phyloP scores from a whole-genome alignment of 2,113 vertebrate species.

The Ceratotherium simum region DNA sequence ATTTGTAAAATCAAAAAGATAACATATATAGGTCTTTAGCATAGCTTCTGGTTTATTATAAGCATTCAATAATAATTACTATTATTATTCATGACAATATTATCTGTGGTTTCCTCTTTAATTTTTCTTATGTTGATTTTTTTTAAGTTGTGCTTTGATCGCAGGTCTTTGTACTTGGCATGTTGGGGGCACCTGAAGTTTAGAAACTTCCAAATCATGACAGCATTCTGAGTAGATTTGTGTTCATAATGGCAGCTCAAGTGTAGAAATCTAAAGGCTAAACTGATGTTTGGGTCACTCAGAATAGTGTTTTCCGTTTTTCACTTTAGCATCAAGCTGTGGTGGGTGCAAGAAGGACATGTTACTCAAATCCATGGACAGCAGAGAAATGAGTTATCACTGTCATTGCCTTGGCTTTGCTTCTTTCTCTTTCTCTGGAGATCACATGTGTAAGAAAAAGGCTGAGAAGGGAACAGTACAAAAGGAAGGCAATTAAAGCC shows the following conservation, averaged over 20 bases:
- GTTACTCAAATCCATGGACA: not conserved
- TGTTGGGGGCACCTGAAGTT: not conserved
- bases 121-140: not conserved
- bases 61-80: not conserved
- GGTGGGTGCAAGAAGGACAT: not conserved
- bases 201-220: conserved; percentile 6
- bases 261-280: not conserved
- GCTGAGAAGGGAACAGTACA: not conserved
- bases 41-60: not conserved
- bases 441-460: not conserved
- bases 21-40: not conserved
- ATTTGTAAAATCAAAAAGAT: conserved; percentile 27
- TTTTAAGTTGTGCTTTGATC: not conserved
- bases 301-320: not conserved
- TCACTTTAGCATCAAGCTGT: not conserved
- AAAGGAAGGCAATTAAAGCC: not conserved
- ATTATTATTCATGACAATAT: not conserved
- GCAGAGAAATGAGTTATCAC: not conserved
- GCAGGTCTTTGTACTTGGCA: not conserved
- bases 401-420: not conserved
- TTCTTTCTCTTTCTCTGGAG: not conserved
- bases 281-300: not conserved
- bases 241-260: not conserved
- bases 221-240: not conserved
- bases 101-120: conserved; percentile 10